Conservation (phyloP, 2,888 invertebrate genomes). For the Drosophila lutescens region DNA sequence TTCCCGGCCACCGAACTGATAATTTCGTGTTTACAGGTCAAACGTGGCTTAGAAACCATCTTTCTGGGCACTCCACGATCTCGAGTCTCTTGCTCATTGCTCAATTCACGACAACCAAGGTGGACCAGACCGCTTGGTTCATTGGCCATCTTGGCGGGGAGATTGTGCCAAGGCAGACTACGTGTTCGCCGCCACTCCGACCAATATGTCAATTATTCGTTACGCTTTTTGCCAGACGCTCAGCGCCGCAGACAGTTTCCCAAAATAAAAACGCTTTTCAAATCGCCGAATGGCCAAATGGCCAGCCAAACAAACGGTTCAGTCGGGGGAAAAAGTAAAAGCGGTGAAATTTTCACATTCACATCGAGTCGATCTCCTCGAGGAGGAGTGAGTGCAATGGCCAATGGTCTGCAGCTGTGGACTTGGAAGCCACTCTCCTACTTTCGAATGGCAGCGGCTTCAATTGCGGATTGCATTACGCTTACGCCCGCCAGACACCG, state of each 20-base stretch:
- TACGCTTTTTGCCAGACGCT: conserved; percentile 49
- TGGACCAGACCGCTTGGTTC: conserved; percentile 30
- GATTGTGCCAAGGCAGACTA: conserved; percentile 36
- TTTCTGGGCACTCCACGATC: conserved; percentile 2
- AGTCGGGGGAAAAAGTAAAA: conserved; percentile 70
- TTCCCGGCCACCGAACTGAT: conserved; percentile 10
- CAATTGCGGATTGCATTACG: conserved; percentile 48
- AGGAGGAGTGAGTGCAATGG: conserved; percentile 72
- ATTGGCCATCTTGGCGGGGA: conserved; percentile 31
- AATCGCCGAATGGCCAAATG: conserved; percentile 22
- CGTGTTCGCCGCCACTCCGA: conserved; percentile 22
- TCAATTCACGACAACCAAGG: conserved; percentile 22
- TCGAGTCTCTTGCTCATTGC: neutral
- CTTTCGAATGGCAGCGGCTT: conserved; percentile 54
- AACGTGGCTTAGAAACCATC: conserved; percentile 3
- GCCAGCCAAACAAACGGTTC: conserved; percentile 31
- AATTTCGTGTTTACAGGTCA: conserved; percentile 7
- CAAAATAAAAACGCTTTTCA: conserved; percentile 47
- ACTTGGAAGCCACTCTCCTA: conserved; percentile 45
- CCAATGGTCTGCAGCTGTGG: conserved; percentile 25
- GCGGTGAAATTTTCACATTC: conserved; percentile 78
- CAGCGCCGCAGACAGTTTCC: conserved; percentile 44
- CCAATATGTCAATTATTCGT: conserved; percentile 69
- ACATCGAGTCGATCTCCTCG: conserved; percentile 67
- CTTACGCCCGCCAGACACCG: conserved; percentile 14